Conservation (phyloP, 2,888 invertebrate species). For the Unio pictorum region DNA sequence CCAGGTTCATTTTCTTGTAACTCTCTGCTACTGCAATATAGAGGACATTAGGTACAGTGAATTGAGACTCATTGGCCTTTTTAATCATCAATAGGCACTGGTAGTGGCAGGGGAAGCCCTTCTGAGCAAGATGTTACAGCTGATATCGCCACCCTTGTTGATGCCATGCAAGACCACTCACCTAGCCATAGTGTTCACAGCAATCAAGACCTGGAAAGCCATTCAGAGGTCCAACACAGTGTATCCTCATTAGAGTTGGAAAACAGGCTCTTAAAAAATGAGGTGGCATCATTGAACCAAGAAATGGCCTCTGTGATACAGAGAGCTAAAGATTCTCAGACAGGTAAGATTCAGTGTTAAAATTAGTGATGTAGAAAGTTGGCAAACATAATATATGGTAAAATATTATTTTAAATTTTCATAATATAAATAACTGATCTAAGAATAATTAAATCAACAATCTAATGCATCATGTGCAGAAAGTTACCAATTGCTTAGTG, state of each 20-base stretch:
- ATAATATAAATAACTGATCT: no score
- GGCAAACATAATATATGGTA: not conserved
- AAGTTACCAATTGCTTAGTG: no score
- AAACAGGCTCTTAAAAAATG: conserved; percentile 73
- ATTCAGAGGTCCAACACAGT: conserved; percentile 40
- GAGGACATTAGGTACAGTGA: no score
- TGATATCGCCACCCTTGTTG: conserved; percentile 56
- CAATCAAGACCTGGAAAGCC: conserved; percentile 50
- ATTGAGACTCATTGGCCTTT: no score
- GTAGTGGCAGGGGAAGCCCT: conserved; percentile 50
- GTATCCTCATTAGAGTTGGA: conserved; percentile 66
- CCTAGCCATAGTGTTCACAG: conserved; percentile 60
- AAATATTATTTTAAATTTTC: no score
- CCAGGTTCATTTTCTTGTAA: no score
- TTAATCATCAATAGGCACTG: conserved; percentile 10
- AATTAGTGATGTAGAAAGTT: not conserved
- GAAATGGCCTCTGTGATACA: conserved; percentile 74
- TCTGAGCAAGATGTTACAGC: conserved; percentile 44
- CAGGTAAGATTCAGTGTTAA: conserved; percentile 62
- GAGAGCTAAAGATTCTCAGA: conserved; percentile 73
- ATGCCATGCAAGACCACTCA: conserved; percentile 62
- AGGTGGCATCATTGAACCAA: conserved; percentile 74
- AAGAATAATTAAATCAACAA: no score
- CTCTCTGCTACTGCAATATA: no score
- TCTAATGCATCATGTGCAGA: no score